phyloP scores from a whole-genome alignment of 1,140 invertebrate genomes.

The Aethina tumida region DNA sequence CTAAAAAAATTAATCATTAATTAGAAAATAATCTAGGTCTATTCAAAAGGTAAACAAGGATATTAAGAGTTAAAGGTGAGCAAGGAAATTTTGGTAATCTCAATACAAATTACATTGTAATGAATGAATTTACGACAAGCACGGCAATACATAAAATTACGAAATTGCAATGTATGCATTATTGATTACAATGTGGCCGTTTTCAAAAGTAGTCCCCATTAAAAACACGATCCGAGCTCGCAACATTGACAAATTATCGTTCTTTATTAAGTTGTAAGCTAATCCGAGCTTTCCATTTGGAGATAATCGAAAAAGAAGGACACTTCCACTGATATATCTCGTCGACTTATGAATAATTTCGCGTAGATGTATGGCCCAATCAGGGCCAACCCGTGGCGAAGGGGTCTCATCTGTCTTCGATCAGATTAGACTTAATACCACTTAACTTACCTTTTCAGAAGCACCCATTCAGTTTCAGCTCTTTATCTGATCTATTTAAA shows the following conservation, averaged over 20 bases:
- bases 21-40: too few species aligned
- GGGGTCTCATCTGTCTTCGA: constrained; percentile 23
- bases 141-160: too few species aligned
- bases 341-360: constrained; percentile 29
- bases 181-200: too few species aligned
- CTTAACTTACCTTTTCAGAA: constrained; percentile 24
- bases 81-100: too few species aligned
- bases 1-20: too few species aligned
- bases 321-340: constrained; percentile 18
- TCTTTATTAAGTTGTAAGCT: constrained; percentile 17
- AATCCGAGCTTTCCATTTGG: constrained; percentile 13
- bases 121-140: too few species aligned
- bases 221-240: background rate
- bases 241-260: constrained; percentile 16
- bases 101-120: too few species aligned
- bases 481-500: constrained; percentile 27
- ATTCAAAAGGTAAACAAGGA: too few species aligned
- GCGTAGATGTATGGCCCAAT: constrained; percentile 29
- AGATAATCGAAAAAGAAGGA: constrained; percentile 19
- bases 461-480: constrained; percentile 19
- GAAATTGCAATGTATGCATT: too few species aligned
- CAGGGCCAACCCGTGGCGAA: constrained; percentile 18
- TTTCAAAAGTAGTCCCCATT: constrained; percentile 1
- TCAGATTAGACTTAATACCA: constrained; percentile 29
- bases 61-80: too few species aligned